Evolutionary conservation across 2,113 vertebrate species (phyloP).

Genomic region (Paratilapia polleni): DNA sequence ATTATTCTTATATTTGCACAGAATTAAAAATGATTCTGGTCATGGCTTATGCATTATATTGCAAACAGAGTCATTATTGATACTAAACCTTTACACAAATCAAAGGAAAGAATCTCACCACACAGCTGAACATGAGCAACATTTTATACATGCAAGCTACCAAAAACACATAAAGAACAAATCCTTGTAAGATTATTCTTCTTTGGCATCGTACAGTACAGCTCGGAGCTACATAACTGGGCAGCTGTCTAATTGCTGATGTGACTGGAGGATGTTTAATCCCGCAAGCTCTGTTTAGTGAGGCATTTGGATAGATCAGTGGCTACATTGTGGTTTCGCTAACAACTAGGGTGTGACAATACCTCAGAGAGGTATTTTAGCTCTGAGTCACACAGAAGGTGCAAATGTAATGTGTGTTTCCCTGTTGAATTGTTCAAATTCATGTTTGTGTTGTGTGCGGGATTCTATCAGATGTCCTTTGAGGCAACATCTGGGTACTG

Average conservation of each 20-base stretch:
- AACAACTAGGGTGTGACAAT: constrained; percentile 28
- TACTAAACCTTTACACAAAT: not conserved
- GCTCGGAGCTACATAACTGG: constrained; percentile 16
- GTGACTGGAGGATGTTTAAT: constrained; percentile 51
- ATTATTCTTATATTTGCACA: not conserved
- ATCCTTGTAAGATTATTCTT: not conserved
- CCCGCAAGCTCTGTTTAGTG: constrained; percentile 18
- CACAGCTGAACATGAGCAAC: not conserved
- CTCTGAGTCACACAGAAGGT: constrained; percentile 2
- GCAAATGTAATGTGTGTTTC: not conserved
- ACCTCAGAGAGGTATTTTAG: constrained; percentile 41
- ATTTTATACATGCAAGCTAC: not conserved
- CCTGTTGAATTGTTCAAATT: not conserved
- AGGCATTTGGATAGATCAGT: constrained; percentile 50
- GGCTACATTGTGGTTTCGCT: constrained; percentile 40
- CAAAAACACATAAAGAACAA: not conserved
- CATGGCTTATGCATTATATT: not conserved
- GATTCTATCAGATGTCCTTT: constrained; percentile 5
- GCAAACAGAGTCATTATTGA: too few species aligned
- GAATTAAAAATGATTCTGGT: not conserved
- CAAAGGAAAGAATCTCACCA: not conserved
- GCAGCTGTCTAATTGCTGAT: constrained; percentile 47
- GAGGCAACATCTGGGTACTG: constrained; percentile 38
- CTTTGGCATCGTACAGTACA: not conserved
- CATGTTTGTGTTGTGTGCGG: constrained; percentile 12